Evolutionary conservation across 1,140 invertebrate species (phyloP).

Genomic region (Philopotamus ludificatus): DNA sequence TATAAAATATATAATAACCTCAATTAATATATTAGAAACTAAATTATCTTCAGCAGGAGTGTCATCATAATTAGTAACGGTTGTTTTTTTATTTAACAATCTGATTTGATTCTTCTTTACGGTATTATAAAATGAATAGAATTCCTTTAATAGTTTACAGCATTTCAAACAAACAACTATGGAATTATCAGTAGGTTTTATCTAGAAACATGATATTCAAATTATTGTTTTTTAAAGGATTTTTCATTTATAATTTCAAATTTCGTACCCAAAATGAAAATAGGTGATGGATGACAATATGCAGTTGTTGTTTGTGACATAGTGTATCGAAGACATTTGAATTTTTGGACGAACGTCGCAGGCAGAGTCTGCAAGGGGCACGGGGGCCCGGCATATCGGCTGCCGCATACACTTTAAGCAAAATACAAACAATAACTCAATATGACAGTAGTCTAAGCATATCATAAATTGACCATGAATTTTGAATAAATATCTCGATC

Average conservation of each 20-base stretch:
- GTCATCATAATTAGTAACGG: background rate
- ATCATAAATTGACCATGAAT: too few relatives aligned
- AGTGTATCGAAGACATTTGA: background rate
- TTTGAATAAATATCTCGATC: too few relatives aligned
- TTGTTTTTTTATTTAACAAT: background rate
- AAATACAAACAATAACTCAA: too few relatives aligned
- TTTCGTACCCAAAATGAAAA: conserved; percentile 3
- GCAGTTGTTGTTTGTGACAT: background rate
- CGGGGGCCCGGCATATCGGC: too few relatives aligned
- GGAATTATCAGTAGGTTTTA: conserved; percentile 11
- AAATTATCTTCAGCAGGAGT: background rate
- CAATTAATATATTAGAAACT: background rate
- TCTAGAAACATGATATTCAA: background rate
- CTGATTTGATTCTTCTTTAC: background rate
- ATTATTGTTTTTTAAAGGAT: background rate
- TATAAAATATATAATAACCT: background rate
- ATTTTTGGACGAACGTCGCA: background rate
- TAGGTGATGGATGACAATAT: background rate
- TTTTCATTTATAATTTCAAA: background rate
- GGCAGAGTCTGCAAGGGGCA: background rate
- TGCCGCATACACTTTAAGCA: too few relatives aligned
- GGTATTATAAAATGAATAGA: conserved; percentile 6
- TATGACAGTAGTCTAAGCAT: too few relatives aligned
- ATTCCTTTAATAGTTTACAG: background rate
- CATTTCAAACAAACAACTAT: conserved; percentile 4